Evolutionary conservation across 2,113 vertebrate species (phyloP).

Genomic region (Diphyllodes magnificus): DNA sequence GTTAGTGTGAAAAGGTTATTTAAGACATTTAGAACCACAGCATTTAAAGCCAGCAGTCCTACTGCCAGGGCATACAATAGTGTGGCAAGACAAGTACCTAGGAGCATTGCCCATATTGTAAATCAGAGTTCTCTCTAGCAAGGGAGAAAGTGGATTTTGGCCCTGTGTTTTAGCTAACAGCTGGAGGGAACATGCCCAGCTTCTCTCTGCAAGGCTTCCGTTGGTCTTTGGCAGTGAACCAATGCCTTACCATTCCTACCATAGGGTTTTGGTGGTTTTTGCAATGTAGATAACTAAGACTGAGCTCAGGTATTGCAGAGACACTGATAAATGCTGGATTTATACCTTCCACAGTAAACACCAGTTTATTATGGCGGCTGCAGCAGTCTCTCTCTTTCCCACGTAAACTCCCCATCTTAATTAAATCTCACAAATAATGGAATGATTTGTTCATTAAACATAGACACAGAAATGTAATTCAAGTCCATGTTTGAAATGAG

Average conservation of each 20-base stretch:
- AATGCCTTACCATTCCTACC: neutral
- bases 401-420: neutral
- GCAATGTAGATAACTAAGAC: neutral
- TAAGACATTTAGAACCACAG: neutral
- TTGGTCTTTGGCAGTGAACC: neutral
- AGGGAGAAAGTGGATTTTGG: neutral
- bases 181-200: neutral
- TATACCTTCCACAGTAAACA: neutral
- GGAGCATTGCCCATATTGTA: neutral
- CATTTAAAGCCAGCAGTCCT: neutral
- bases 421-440: constrained; percentile 5
- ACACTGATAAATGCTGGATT: neutral
- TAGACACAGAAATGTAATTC: constrained; percentile 5
- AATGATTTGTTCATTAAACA: constrained; percentile 10
- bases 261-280: neutral
- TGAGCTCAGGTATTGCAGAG: neutral
- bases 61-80: neutral
- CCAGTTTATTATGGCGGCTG: neutral
- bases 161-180: neutral
- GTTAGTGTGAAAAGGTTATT: neutral
- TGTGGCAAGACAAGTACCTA: neutral
- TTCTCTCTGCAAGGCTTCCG: neutral
- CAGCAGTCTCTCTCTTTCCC: neutral
- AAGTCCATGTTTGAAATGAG: neutral
- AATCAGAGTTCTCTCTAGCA: neutral